Conservation (phyloP, 2,113 vertebrate genomes). For the Carassius auratus region DNA sequence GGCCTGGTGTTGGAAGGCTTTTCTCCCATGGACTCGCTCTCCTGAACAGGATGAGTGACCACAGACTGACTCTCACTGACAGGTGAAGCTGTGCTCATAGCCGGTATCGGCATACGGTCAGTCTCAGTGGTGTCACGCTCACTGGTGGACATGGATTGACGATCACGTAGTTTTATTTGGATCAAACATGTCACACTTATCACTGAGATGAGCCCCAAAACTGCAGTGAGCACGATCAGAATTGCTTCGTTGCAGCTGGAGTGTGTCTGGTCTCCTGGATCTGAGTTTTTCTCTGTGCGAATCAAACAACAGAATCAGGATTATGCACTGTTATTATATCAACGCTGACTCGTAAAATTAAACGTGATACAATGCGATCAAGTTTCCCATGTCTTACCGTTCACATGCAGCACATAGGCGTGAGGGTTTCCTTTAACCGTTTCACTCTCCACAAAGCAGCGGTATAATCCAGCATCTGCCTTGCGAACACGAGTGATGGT, state of each 20-base stretch:
- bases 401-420: neutral
- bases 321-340: neutral
- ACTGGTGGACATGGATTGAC: too few species aligned
- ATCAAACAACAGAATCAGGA: neutral
- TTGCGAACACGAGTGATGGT: neutral
- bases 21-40: too few species aligned
- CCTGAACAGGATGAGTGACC: too few species aligned
- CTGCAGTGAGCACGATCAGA: rapidly evolving
- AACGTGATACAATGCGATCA: neutral
- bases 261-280: neutral
- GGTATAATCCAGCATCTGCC: neutral
- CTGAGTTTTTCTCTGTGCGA: neutral
- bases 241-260: neutral
- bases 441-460: neutral
- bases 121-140: too few species aligned
- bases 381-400: neutral
- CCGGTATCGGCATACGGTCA: too few species aligned
- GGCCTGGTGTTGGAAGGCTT: too few species aligned
- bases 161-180: too few species aligned
- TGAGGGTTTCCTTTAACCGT: neutral
- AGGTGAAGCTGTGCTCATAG: too few species aligned
- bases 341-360: neutral
- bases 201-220: too few species aligned
- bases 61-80: too few species aligned
- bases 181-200: too few species aligned